These are phyloP conservation scores for Apodemus speciosus DNA, from an alignment of 2,113 vertebrate genomes.

Conservation along the genomic window DNA sequence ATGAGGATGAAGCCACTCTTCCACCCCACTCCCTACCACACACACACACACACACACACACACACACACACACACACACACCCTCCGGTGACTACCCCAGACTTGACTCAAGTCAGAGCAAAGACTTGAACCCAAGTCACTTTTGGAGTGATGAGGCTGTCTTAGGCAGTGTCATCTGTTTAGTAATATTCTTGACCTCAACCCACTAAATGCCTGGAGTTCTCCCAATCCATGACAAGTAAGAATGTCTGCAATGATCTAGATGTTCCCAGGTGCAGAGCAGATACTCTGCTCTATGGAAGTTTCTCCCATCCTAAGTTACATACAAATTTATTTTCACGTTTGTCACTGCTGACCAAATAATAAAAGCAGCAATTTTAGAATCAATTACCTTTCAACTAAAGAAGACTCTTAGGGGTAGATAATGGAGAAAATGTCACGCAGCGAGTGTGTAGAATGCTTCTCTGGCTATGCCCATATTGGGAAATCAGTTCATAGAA, in stretches of 20 bases:
- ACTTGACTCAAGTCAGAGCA: not conserved
- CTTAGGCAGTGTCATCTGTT: not conserved
- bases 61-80: not conserved
- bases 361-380: constrained; percentile 25
- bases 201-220: not conserved
- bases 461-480: not conserved
- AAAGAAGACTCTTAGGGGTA: not conserved
- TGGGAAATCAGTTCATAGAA: not conserved
- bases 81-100: not conserved
- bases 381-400: not conserved
- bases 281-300: not conserved
- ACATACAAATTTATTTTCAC: not conserved
- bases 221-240: not conserved
- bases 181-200: not conserved
- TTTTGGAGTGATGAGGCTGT: not conserved
- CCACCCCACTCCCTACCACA: no score
- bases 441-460: not conserved
- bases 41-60: not conserved
- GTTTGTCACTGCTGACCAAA: not conserved
- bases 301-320: not conserved
- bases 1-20: not conserved
- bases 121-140: not conserved
- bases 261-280: not conserved
- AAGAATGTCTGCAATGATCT: not conserved
- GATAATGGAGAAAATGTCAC: not conserved